These are phyloP conservation scores for Stigmatopora argus DNA, from an alignment of 2,113 vertebrate species.

Conservation along the genomic window DNA sequence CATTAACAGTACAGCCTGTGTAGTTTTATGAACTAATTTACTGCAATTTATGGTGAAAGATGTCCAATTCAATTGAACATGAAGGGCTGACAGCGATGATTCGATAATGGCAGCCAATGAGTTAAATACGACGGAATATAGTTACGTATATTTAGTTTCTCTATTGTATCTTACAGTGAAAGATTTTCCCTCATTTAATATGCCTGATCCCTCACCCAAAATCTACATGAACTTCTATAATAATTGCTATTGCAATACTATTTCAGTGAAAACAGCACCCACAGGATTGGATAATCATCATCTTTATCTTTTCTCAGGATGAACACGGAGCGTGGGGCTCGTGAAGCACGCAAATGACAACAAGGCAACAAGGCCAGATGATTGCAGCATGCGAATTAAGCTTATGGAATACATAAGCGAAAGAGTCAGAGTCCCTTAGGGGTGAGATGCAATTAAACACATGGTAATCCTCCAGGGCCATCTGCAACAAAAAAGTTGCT, in stretches of 20 bases:
- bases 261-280: conserved; percentile 7
- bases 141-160: too few species aligned
- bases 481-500: conserved; percentile 20
- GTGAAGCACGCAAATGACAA: conserved; percentile 4
- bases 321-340: conserved; percentile 18
- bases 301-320: conserved; percentile 15
- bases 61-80: too few species aligned
- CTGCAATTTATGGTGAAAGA: too few species aligned
- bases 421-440: conserved; percentile 5
- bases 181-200: too few species aligned
- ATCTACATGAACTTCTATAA: conserved; percentile 8
- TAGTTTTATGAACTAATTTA: not conserved
- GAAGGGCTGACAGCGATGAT: too few species aligned
- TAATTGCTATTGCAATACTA: not conserved
- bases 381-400: conserved; percentile 2
- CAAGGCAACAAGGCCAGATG: conserved; percentile 16
- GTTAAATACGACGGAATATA: too few species aligned
- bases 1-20: not conserved
- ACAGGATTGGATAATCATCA: conserved; percentile 26
- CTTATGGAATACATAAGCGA: conserved; percentile 7
- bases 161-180: too few species aligned
- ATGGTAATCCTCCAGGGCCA: conserved; percentile 30
- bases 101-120: too few species aligned
- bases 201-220: not conserved
- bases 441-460: conserved; percentile 22